Evolutionary conservation across 2,888 invertebrate genomes (phyloP), one percentile per base, ranked within the genome.

Genomic region (Noctua fimbriata): DNA sequence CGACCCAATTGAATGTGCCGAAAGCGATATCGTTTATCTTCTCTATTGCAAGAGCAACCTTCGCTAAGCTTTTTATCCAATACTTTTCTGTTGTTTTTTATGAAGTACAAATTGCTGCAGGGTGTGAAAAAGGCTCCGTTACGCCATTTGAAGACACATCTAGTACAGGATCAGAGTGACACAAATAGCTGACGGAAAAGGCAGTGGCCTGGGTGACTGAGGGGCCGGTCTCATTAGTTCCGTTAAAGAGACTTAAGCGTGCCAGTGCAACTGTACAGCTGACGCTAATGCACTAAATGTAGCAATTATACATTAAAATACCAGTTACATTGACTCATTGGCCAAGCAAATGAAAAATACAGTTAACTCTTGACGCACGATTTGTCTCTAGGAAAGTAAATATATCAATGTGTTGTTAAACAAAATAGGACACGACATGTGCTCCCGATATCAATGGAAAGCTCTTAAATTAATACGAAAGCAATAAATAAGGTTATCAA

Each of bases 141-240:
- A 80, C 63, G 70, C 72, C 80, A 76, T 75, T 85, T 81, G 72
- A 72, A 82, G 73, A 71, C 71, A 76, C 69, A 73, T 82, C 67
- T 84, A 88, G 78, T 89, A 87, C 88, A 91, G 92, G 90, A 90
- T 89, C 86, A 86, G 88, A 87, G 77, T 89, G 93, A 91, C 92
- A 93, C 90, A 89, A 92, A 93, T 92, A 92, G 87, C 89, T 89
- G 85, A 89, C 91, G 88, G 89, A 92, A 92, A 93, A 92, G 92
- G 91, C 86, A 87, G 85, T 88, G 90, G 84, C 83, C 87, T 82
- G 87, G 84, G 85, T 86, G 86, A 87, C 89, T 79, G 89, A 89
- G 90, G 90, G 90, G 91, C 89, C 89, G 90, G 87, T 90, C 92
- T 92, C 92, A 92, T 94, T 93, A 92, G 93, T 94, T 94, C 93